Evolutionary conservation across 2,888 invertebrate genomes (phyloP).

Genomic region (Ophion ellenae): DNA sequence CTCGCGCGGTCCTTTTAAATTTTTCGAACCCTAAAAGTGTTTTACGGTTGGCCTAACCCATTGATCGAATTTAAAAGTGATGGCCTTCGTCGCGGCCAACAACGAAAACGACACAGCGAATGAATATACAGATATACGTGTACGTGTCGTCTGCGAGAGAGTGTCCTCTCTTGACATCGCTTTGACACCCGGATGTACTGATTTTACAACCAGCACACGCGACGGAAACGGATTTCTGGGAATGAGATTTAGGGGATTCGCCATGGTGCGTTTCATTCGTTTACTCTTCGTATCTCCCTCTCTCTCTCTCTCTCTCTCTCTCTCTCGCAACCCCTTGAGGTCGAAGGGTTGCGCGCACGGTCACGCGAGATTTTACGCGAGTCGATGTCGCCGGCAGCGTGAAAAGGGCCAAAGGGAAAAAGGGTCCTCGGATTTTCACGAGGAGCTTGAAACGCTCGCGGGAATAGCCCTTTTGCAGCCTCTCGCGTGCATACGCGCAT

Average conservation of each 20-base stretch:
- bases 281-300: slow-evolving; percentile 30
- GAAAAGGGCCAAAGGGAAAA: slow-evolving; percentile 43
- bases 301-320: slow-evolving; percentile 13
- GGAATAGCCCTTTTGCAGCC: slow-evolving; percentile 18
- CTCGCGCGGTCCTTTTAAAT: slow-evolving; percentile 79
- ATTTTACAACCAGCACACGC: slow-evolving; percentile 83
- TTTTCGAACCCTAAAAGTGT: slow-evolving; percentile 83
- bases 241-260: slow-evolving; percentile 80
- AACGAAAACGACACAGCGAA: slow-evolving; percentile 56
- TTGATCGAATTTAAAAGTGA: slow-evolving; percentile 83
- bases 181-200: slow-evolving; percentile 83
- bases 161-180: slow-evolving; percentile 79
- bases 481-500: not conserved
- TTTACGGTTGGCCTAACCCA: slow-evolving; percentile 83
- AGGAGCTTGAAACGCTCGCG: slow-evolving; percentile 37
- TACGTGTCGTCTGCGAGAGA: slow-evolving; percentile 43
- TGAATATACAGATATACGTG: not conserved
- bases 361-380: slow-evolving; percentile 57
- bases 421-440: slow-evolving; percentile 41
- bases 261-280: slow-evolving; percentile 49
- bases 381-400: slow-evolving; percentile 44
- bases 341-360: slow-evolving; percentile 50
- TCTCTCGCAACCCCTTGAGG: not conserved
- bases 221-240: slow-evolving; percentile 82
- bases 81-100: slow-evolving; percentile 70